These are phyloP conservation scores for Malurus elegans DNA, from an alignment of 2,113 vertebrate species.

Conservation along the genomic window DNA sequence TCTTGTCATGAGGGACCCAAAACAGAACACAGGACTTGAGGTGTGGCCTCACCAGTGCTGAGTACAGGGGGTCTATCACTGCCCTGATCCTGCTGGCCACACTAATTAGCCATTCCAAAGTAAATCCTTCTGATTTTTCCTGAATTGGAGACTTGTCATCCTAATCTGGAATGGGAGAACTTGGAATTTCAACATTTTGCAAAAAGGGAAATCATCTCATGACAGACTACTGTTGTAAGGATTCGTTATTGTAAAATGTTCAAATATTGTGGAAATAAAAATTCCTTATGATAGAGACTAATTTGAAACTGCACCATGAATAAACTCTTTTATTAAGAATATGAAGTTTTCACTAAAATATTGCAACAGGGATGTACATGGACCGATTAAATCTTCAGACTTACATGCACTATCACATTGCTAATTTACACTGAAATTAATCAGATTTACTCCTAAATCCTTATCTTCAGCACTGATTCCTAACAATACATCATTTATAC, in stretches of 20 bases:
- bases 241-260: neutral
- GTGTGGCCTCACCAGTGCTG: rapidly evolving
- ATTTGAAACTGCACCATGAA: neutral
- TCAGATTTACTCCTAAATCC: slow-evolving; percentile 4
- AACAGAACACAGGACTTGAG: rapidly evolving
- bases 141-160: neutral
- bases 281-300: neutral
- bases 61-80: rapidly evolving
- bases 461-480: slow-evolving; percentile 1
- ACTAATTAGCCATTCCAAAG: neutral
- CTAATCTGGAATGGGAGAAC: neutral
- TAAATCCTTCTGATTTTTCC: neutral
- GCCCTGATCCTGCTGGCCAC: neutral
- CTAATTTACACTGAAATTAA: slow-evolving; percentile 44
- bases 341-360: neutral
- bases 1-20: neutral
- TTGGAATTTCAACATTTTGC: neutral
- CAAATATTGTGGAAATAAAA: neutral
- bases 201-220: neutral
- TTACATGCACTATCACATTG: neutral
- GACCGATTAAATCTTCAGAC: neutral
- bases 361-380: neutral
- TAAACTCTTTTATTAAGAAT: neutral
- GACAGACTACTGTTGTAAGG: neutral
- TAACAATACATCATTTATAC: slow-evolving; percentile 16